Evolutionary conservation across 92 coral and sea anemone genomes (phyloP).

Genomic region (Heliopora coerulea): DNA sequence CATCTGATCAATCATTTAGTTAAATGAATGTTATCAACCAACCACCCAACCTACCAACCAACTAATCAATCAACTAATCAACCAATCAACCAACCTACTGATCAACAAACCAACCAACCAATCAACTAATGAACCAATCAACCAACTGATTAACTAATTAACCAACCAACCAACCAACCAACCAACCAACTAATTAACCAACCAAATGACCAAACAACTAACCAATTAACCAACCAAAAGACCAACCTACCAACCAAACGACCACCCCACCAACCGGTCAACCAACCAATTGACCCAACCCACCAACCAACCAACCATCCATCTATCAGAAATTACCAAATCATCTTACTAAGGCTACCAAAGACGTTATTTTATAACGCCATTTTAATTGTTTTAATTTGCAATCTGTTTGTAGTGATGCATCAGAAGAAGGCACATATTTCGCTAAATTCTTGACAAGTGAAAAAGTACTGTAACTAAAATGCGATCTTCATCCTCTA

Average conservation of each 20-base stretch:
- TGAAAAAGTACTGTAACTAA: constrained; percentile 64
- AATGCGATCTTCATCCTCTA: background rate
- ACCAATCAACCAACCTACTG: too few relatives aligned
- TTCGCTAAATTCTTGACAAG: constrained; percentile 93
- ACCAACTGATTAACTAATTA: background rate
- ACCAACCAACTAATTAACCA: background rate
- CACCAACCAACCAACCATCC: background rate
- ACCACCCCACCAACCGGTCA: too few relatives aligned
- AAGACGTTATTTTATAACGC: background rate
- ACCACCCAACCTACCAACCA: too few relatives aligned
- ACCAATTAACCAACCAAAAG: too few relatives aligned
- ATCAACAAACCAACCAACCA: background rate
- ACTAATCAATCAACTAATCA: background rate
- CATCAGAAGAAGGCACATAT: constrained; percentile 55
- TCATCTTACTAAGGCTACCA: background rate
- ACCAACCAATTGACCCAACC: background rate
- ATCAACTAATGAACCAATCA: background rate
- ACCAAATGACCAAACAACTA: too few relatives aligned
- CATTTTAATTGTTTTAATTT: too few relatives aligned
- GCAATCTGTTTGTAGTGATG: constrained; percentile 25
- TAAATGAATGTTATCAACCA: too few relatives aligned
- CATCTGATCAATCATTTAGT: too few relatives aligned
- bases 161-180: constrained; percentile 19
- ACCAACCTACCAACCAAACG: background rate
- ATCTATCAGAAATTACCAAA: background rate